Base-by-base conservation (phyloP, 1,140 invertebrate genomes). In the Littorina saxatilis region DNA sequence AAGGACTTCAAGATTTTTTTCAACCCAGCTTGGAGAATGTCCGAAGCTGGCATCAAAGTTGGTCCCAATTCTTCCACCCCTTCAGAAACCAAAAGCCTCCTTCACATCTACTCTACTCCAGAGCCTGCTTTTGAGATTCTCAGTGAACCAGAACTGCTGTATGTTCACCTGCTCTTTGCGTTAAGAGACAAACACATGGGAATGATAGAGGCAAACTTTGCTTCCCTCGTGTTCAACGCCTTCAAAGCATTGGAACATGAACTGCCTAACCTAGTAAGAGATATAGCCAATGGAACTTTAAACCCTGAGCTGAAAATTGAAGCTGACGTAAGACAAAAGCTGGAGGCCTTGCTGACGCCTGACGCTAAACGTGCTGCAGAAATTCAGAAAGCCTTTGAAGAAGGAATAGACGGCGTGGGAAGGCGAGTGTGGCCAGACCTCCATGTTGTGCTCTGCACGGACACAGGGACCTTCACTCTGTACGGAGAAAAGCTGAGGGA, bases 11-110 rank as follows among this genome's bases (percentile, higher is more conserved):
- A 92, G 77, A 86, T 92, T 52, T 91, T 92, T 80, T 92, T 90
- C 82, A 89, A 86, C 68, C 91, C 91, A n/a, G 77, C 75, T 75
- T 87, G 85, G 83, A 84, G 89, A 58, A 82, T 79, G 39, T 88
- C 88, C 9, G 87, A 86, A 37, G 79, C 84, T 66, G 90, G 88
- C 1, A 88, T 91, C 37, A 87, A 84, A 39, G 85, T 92, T 29
- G 91, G 91, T 35, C 90, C 91, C 2, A 91, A 91, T 70, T 92
- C 91, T 5, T 90, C 91, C 2, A 90, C 90, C 2, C 91, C 91
- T 5, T 83, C 87, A 35, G 91, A 89, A 63, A 90, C 90, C 0
- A 87, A 90, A 66, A 35, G 68, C n/a, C 81, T 91, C n/a, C 78
- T 92, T 32, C 88, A 86, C 27, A 85, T 91, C 17, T 91, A 92